A percentile compares a stretch with the other conserved stretches of the same genome.
phyloP scores from a whole-genome alignment of 2,888 invertebrate genomes.

The Sarcophaga rosellei region DNA sequence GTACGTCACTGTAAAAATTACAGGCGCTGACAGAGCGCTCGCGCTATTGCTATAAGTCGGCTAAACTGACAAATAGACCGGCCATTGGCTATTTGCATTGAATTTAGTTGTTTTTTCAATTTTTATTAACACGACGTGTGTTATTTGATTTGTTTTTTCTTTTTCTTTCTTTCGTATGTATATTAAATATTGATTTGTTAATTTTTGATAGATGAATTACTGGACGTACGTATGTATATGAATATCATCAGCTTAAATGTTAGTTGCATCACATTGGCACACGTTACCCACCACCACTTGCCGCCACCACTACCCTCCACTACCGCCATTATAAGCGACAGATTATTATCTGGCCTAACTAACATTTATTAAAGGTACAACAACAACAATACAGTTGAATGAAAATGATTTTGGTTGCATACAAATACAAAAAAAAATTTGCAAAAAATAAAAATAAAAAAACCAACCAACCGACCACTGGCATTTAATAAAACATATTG shows the following conservation, averaged over 20 bases:
- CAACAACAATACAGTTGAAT: slow-evolving; percentile 49
- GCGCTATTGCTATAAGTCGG: neutral
- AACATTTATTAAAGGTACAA: slow-evolving; percentile 51
- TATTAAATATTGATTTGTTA: slow-evolving; percentile 52
- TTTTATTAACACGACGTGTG: neutral
- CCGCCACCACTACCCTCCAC: slow-evolving; percentile 40
- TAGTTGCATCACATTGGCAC: slow-evolving; percentile 66
- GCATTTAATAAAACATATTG: slow-evolving; percentile 53
- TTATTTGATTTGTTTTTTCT: neutral
- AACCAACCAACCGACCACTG: slow-evolving; percentile 17
- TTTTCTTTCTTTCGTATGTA: slow-evolving; percentile 18
- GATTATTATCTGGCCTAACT: slow-evolving; percentile 35
- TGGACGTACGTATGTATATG: slow-evolving; percentile 3
- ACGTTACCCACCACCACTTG: slow-evolving; percentile 54
- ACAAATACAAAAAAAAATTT: neutral
- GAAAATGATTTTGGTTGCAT: slow-evolving; percentile 27
- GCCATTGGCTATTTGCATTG: slow-evolving; percentile 34
- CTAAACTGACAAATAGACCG: slow-evolving; percentile 24
- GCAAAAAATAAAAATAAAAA: slow-evolving; percentile 13
- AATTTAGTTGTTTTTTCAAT: neutral
- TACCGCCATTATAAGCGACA: neutral
- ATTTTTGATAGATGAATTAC: slow-evolving; percentile 51
- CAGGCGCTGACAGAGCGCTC: neutral
- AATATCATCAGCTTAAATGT: slow-evolving; percentile 61
- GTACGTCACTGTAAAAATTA: slow-evolving; percentile 2